Evolutionary conservation across 2,113 vertebrate genomes (phyloP).

Genomic region (Ochotona curzoniae): DNA sequence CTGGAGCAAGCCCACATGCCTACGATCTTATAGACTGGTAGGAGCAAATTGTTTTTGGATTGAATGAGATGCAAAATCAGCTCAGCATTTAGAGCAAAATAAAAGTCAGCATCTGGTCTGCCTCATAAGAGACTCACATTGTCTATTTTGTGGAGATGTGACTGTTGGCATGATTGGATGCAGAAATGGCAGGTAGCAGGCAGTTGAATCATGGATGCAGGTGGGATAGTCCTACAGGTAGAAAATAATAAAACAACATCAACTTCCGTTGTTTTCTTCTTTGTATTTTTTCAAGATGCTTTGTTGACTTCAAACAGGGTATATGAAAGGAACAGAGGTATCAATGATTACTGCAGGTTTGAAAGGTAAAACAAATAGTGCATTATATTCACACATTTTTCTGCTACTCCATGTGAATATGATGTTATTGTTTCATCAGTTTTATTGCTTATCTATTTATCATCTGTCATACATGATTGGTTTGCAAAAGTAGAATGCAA

Average conservation of each 20-base stretch:
- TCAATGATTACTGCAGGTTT: background rate
- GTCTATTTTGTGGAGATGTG: background rate
- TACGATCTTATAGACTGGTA: background rate
- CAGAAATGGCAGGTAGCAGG: background rate
- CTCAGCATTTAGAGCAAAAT: background rate
- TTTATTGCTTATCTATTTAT: background rate
- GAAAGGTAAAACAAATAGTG: background rate
- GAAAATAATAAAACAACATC: rapidly evolving
- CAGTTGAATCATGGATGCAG: background rate
- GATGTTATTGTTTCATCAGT: background rate
- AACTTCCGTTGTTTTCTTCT: background rate
- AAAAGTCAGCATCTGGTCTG: background rate
- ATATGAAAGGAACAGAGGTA: background rate
- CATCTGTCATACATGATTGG: background rate
- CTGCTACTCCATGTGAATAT: background rate
- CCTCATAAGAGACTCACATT: background rate
- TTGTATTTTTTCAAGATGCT: background rate
- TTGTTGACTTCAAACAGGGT: background rate
- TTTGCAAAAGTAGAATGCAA: background rate
- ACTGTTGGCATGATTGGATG: background rate
- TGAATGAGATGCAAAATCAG: background rate
- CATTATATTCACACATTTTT: background rate
- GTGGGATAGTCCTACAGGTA: background rate
- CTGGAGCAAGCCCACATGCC: background rate
- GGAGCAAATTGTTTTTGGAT: background rate